Percentiles rank a stretch among this genome's conserved stretches.
phyloP scores from a whole-genome alignment of 2,113 vertebrate species.

The Lichenostomus cassidix region DNA sequence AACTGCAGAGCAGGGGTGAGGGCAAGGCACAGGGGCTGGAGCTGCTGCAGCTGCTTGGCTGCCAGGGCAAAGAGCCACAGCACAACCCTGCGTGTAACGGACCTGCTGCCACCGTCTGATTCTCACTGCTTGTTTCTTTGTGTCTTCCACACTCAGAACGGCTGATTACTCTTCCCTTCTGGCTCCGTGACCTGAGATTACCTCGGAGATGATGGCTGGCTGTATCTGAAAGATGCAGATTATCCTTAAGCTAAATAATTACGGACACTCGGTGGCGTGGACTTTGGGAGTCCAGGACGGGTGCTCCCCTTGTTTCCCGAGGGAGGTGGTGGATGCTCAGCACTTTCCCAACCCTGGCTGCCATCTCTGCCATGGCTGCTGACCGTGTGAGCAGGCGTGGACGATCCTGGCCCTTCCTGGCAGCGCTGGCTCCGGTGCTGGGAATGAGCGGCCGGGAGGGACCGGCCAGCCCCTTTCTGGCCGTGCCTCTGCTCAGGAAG shows the following conservation, averaged over 20 bases:
- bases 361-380: neutral
- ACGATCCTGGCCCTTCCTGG: neutral
- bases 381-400: neutral
- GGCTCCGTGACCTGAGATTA: slow-evolving; percentile 46
- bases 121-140: slow-evolving; percentile 65
- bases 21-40: neutral
- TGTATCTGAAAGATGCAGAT: slow-evolving; percentile 48
- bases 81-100: neutral
- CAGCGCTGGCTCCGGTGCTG: slow-evolving; percentile 11
- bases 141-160: slow-evolving; percentile 63
- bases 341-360: neutral
- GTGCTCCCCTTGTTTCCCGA: neutral
- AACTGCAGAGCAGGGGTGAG: neutral
- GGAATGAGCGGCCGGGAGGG: neutral
- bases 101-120: neutral
- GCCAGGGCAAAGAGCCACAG: neutral
- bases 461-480: neutral
- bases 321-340: slow-evolving; percentile 47
- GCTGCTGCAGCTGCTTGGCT: neutral
- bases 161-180: slow-evolving; percentile 57
- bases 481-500: neutral
- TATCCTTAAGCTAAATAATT: slow-evolving; percentile 55
- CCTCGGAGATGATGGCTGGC: slow-evolving; percentile 49
- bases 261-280: slow-evolving; percentile 4
- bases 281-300: slow-evolving; percentile 20